Conservation (phyloP, 2,113 vertebrate species). For the Macaca fascicularis region DNA sequence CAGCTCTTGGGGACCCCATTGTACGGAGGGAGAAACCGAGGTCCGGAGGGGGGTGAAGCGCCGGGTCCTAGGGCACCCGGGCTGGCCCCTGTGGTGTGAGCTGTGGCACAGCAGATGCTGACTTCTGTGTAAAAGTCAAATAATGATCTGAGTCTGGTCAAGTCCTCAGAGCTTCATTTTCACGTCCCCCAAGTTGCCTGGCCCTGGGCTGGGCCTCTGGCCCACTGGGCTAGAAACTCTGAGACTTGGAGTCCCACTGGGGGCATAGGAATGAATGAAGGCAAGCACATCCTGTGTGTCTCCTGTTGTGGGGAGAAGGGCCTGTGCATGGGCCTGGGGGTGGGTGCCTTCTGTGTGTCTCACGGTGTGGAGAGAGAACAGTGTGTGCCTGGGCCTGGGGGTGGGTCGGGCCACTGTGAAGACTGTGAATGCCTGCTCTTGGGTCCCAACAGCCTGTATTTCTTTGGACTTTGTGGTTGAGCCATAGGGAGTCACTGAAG, state of each 20-base stretch:
- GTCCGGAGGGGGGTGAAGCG: not conserved
- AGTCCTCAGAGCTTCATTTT: not conserved
- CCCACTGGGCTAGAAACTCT: not conserved
- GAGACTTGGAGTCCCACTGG: not conserved
- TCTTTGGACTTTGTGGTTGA: not conserved
- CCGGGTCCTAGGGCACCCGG: accelerated
- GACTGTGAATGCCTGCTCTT: accelerated
- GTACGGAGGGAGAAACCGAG: not conserved
- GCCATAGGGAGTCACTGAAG: not conserved
- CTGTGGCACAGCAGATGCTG: accelerated
- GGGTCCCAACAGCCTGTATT: no score
- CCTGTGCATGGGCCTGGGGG: no score
- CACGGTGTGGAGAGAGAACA: accelerated
- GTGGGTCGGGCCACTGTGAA: not conserved
- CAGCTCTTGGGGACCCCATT: not conserved
- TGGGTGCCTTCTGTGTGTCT: not conserved
- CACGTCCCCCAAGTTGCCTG: accelerated
- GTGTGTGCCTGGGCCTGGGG: not conserved
- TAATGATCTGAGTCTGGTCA: no score
- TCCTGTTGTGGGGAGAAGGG: no score
- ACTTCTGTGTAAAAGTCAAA: not conserved
- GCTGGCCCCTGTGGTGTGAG: not conserved
- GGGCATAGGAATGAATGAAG: no score
- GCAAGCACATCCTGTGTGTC: accelerated
- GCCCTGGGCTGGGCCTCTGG: not conserved